Conservation (phyloP, 2,113 vertebrate genomes). For the Mixornis gularis region DNA sequence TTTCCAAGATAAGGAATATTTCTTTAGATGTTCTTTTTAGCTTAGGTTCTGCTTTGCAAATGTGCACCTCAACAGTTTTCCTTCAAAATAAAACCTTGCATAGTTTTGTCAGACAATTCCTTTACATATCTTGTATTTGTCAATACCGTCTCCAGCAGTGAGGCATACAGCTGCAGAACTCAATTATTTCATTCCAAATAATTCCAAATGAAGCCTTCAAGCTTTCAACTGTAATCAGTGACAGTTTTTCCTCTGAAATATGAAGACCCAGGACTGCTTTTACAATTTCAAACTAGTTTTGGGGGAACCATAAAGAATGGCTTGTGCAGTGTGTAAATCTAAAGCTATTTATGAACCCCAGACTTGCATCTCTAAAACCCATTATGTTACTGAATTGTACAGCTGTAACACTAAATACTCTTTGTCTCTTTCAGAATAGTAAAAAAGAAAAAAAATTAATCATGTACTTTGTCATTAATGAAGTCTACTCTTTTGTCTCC, state of each 20-base stretch:
- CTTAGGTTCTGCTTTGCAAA: not conserved
- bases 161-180: not conserved
- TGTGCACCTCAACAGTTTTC: not conserved
- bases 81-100: not conserved
- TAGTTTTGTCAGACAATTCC: not conserved
- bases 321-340: not conserved
- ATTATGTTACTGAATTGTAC: not conserved
- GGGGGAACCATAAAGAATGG: fast-evolving
- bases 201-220: not conserved
- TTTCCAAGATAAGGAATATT: not conserved
- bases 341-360: not conserved
- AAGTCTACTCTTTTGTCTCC: not conserved
- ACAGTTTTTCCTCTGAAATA: not conserved
- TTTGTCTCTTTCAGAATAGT: not conserved
- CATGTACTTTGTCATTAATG: not conserved
- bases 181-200: not conserved
- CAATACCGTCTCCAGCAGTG: not conserved
- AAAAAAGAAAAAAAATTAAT: not conserved
- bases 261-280: not conserved
- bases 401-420: not conserved
- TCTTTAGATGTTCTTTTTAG: not conserved
- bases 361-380: not conserved
- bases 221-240: not conserved
- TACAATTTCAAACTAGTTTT: not conserved
- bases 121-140: not conserved